A percentile compares a stretch with the other conserved stretches of the same genome.
phyloP scores from a whole-genome alignment of 2,888 invertebrate species.

The Hydrotaea cyrtoneurina region DNA sequence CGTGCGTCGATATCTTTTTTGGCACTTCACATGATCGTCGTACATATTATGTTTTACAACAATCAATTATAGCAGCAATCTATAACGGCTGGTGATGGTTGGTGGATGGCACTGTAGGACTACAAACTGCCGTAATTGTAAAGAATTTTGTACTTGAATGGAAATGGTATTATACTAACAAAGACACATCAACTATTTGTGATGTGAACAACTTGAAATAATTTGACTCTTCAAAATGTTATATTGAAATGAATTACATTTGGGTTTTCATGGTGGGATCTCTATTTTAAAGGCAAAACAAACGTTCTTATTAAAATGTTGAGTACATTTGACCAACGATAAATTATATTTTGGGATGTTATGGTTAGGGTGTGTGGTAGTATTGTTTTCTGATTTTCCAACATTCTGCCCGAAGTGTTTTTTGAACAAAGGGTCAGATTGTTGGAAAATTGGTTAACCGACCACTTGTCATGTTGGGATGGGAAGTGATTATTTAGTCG shows the following conservation, averaged over 20 bases:
- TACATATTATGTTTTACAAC: slow-evolving; percentile 14
- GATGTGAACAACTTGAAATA: slow-evolving; percentile 58
- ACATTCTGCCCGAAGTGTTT: not conserved
- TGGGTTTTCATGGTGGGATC: not conserved
- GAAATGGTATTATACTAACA: slow-evolving; percentile 67
- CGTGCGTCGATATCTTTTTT: slow-evolving; percentile 8
- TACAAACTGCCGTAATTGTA: not conserved
- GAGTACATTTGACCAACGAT: not conserved
- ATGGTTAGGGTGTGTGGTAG: not conserved
- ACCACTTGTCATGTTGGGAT: too few relatives aligned
- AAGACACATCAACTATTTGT: slow-evolving; percentile 12
- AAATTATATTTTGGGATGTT: not conserved
- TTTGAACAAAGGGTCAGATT: not conserved
- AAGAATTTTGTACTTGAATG: slow-evolving; percentile 15
- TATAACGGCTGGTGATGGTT: not conserved
- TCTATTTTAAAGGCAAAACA: not conserved
- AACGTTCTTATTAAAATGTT: not conserved
- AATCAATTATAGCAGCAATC: not conserved
- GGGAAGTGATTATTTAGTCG: too few relatives aligned
- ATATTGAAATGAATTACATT: slow-evolving; percentile 38
- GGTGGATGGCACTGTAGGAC: not conserved
- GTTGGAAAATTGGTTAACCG: not conserved
- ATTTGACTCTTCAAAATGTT: slow-evolving; percentile 67
- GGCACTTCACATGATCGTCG: slow-evolving; percentile 42
- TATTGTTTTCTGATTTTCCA: not conserved